Base-by-base conservation (phyloP, 2,113 vertebrate genomes). In the Herpetotheres cachinnans region DNA sequence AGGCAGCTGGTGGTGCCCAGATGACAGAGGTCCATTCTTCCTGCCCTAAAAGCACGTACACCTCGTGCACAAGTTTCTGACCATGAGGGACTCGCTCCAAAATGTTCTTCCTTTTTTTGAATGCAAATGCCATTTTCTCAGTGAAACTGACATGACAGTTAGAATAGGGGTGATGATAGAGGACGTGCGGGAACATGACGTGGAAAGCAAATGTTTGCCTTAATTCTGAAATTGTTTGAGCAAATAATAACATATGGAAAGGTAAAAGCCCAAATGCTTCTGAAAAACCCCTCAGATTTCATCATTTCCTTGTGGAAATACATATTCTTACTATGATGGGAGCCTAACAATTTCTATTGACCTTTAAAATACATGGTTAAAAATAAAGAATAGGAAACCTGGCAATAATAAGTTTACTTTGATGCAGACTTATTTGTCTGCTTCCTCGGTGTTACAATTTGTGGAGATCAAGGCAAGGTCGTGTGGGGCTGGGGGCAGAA, bases 1-100 rank as follows among this genome's bases (percentile, higher is more conserved):
- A 49, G 27, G 52, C 38, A n/a, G 46, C 14, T 3, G 0, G 4
- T 20, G 0, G 0, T 0, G 1, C 19, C 27, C 7, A 1, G 34
- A 2, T 21, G 38, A 6, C 29, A 4, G 36, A 30, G 20, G 47
- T 20, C 46, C 1, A 1, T 42, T 25, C 10, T 30, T 20, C 47
- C 82, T 16, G 14, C 52, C 59, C 38, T 26, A 4, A 14, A 52
- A 26, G 24, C 59, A 12, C 16, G 0, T 2, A 29, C 16, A 6
- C 50, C 20, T 46, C 16, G 0, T 7, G 47, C 2, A 3, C 22
- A 2, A 1, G 2, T 17, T 42, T 63, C 49, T 4, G 21, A 25
- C 34, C 11, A 2, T 16, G 9, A 16, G n/a, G 10, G 27, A 11
- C 18, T 32, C 1, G 0, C 11, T 25, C 49, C 56, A 3, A 50